A percentile compares a stretch with the other conserved stretches of the same genome.
Conservation (phyloP, 2,797 vertebrate genomes). For the Nasua narica region DNA sequence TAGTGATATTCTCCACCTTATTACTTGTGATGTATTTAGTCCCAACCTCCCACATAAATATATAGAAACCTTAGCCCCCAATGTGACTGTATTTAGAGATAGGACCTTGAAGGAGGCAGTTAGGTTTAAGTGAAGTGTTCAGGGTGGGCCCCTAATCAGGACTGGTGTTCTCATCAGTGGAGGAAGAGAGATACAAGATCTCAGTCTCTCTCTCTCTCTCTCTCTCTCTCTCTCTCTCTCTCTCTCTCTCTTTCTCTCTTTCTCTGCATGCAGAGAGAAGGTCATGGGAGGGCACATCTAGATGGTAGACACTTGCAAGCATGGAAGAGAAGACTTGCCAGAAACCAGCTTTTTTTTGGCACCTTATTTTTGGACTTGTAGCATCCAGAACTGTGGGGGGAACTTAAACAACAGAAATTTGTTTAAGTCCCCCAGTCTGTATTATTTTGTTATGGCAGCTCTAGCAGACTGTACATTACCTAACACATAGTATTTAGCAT, state of each 20-base stretch:
- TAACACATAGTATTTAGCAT: neutral
- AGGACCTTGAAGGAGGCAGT: neutral
- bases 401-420: neutral
- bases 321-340: neutral
- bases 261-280: neutral
- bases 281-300: neutral
- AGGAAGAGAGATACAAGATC: neutral
- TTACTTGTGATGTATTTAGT: neutral
- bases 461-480: neutral
- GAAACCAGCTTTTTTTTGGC: neutral
- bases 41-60: neutral
- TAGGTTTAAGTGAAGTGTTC: neutral
- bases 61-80: neutral
- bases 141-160: neutral
- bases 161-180: neutral
- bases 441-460: neutral
- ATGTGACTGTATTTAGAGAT: neutral
- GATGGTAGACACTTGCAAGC: neutral
- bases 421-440: neutral
- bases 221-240: no score
- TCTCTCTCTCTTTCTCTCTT: no score
- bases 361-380: neutral
- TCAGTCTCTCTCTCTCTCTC: no score
- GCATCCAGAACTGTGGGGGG: neutral
- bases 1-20: neutral